Percentiles rank a stretch among this genome's conserved stretches.
Conservation (phyloP, 2,113 vertebrate genomes). For the Nibea albiflora region DNA sequence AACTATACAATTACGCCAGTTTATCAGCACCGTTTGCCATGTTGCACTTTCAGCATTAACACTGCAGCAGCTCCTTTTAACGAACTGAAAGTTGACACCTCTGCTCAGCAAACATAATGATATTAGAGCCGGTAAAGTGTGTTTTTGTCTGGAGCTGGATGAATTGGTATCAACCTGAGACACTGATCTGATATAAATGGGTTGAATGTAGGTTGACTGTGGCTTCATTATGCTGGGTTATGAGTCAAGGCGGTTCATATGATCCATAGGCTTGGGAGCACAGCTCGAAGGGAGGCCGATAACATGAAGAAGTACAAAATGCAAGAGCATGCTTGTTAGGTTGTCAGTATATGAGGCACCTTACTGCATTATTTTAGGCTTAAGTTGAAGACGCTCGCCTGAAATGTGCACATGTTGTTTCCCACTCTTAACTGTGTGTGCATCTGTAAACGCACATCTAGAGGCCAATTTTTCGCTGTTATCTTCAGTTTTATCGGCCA, state of each 20-base stretch:
- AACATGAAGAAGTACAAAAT: background rate
- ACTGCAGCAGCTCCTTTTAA: background rate
- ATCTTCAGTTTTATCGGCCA: constrained; percentile 26
- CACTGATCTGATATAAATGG: background rate
- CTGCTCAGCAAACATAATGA: background rate
- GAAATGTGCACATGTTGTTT: constrained; percentile 2
- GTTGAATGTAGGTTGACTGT: background rate
- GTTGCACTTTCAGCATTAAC: background rate
- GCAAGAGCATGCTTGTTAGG: constrained; percentile 7
- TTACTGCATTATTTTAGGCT: background rate
- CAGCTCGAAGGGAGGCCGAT: background rate
- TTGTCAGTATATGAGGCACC: background rate
- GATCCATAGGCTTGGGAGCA: background rate
- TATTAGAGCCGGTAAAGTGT: background rate
- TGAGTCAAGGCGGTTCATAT: background rate
- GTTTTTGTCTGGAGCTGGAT: background rate
- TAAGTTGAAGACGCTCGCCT: background rate
- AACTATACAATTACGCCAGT: background rate
- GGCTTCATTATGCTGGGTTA: background rate
- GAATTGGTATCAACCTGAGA: background rate
- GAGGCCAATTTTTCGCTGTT: constrained; percentile 33
- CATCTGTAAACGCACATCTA: background rate
- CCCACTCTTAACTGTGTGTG: background rate
- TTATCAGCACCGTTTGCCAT: background rate
- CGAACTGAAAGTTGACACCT: background rate